These are phyloP conservation scores for Cryptotis parvus DNA, from an alignment of 2,113 vertebrate species.

Conservation along the genomic window DNA sequence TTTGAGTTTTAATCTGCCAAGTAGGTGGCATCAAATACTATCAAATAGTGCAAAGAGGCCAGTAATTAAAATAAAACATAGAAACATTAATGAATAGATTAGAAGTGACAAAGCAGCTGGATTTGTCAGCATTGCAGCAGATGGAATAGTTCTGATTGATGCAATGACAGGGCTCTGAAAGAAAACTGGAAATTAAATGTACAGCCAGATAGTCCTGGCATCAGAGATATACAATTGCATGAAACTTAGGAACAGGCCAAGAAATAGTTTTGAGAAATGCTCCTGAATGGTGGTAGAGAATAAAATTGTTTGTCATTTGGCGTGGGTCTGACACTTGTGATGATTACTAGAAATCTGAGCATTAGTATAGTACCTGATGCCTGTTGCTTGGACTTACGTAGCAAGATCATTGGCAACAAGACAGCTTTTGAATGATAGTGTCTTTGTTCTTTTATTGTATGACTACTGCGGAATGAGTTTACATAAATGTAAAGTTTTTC, in stretches of 20 bases:
- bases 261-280: not conserved
- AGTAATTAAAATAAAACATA: slow-evolving; percentile 65
- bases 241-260: slow-evolving; percentile 24
- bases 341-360: slow-evolving; percentile 14
- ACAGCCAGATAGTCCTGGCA: slow-evolving; percentile 62
- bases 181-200: slow-evolving; percentile 66
- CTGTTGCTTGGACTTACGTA: not conserved
- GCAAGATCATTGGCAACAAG: not conserved
- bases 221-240: not conserved
- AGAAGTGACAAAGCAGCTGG: slow-evolving; percentile 74
- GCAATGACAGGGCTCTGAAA: slow-evolving; percentile 70
- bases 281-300: not conserved
- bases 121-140: slow-evolving; percentile 72
- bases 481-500: not conserved
- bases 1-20: slow-evolving; percentile 52
- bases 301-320: slow-evolving; percentile 24
- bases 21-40: slow-evolving; percentile 53
- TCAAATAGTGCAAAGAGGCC: slow-evolving; percentile 49
- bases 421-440: not conserved
- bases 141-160: slow-evolving; percentile 71
- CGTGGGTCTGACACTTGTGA: slow-evolving; percentile 30
- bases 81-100: slow-evolving; percentile 76
- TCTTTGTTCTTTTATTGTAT: not conserved
- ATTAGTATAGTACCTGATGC: not conserved
- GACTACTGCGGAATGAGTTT: not conserved